phyloP scores from a whole-genome alignment of 2,797 vertebrate species.

The Limosa lapponica region DNA sequence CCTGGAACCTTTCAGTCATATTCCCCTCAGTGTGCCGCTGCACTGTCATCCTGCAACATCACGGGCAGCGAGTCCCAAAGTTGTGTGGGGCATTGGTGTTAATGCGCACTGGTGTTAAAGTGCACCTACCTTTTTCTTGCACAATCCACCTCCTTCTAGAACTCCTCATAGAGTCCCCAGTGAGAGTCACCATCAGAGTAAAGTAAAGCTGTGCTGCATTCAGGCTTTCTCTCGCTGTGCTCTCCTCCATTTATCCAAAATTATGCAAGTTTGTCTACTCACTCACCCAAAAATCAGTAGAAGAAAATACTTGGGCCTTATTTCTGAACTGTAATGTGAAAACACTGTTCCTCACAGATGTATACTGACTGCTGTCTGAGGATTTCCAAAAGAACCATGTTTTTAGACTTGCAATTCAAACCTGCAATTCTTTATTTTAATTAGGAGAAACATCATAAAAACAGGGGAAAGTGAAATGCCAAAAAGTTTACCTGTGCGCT shows the following conservation, averaged over 20 bases:
- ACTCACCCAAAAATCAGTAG: neutral
- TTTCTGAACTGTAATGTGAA: neutral
- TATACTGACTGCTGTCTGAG: neutral
- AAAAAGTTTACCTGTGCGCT: neutral
- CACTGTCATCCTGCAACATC: fast-evolving
- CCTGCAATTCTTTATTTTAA: neutral
- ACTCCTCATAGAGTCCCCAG: neutral
- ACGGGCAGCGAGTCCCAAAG: fast-evolving
- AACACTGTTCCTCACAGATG: neutral
- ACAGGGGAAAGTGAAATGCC: neutral
- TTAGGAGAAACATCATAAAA: neutral
- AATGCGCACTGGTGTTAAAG: no score
- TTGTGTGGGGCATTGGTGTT: fast-evolving
- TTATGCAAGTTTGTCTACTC: neutral
- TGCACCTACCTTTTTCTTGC: neutral
- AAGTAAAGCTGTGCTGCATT: neutral
- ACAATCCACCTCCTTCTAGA: neutral
- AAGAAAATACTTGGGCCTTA: neutral
- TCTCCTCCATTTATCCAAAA: neutral
- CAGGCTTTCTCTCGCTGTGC: fast-evolving
- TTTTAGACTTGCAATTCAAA: neutral
- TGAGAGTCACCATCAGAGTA: neutral
- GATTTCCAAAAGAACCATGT: neutral
- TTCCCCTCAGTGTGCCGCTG: fast-evolving
- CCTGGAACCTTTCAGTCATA: neutral